Evolutionary conservation across 2,888 invertebrate species (phyloP), one percentile per base, ranked within the genome.

Genomic region (Macaria liturata): DNA sequence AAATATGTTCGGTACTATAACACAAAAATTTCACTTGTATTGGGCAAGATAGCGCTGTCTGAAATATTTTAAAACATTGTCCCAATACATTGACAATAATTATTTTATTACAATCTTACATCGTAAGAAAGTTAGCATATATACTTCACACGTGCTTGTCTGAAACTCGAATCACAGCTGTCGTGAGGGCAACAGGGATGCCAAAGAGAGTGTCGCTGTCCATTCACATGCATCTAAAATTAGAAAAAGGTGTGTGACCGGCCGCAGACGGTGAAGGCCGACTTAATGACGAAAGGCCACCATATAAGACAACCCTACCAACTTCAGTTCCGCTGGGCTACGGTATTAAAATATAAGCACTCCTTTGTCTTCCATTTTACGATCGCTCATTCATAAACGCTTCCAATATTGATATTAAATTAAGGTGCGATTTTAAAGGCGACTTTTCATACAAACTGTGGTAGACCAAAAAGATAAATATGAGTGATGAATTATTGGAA

Each of bases 211-310:
- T 66, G 58, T 62, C 64, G 49, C 57, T 59, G 66, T 65, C 69
- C 73, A 72, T 72, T 74, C 71, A 72, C 72, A 74, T 59, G 68
- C 65, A 69, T 73, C 77, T 82, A 81, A 78, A 80, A 79, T 80
- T 80, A 81, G 75, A 70, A 68, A 68, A 72, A 81, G 79, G 76
- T 80, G 75, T 73, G 76, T 78, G 79, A 82, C 81, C 76, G 80
- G 74, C 75, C 75, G 66, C 69, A 74, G 69, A 72, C 76, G 72
- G 73, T 75, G 81, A 83, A 83, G 84, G 83, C 70, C 83, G 74
- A 20, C 60, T 57, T 56, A 50, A 55, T 63, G 60, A 64, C 63
- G 52, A 57, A 63, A 52, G 49, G 55, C 54, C 51, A 52, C 59
- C 59, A 52, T 68, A 68, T 66, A 62, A 51, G 61, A 68, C 64